phyloP scores from a whole-genome alignment of 2,888 invertebrate species.

The Pristionchus exspectatus region DNA sequence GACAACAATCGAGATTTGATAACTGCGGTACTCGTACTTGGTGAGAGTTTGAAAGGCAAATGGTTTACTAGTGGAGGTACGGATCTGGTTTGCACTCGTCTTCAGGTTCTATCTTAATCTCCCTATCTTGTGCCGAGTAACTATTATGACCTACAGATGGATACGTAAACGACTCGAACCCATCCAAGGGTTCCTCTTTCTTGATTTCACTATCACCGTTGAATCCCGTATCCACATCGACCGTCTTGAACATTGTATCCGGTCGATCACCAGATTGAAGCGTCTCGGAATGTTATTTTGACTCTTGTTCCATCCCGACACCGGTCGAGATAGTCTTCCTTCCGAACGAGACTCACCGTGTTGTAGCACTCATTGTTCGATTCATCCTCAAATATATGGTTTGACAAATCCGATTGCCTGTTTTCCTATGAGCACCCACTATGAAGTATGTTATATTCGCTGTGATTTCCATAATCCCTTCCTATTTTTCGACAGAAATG shows the following conservation, averaged over 20 bases:
- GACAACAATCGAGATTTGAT: background rate
- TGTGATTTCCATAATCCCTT: background rate
- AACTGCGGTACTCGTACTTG: background rate
- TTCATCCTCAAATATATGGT: background rate
- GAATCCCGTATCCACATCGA: background rate
- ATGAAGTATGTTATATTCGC: background rate
- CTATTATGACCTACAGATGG: background rate
- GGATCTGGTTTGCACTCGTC: background rate
- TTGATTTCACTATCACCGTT: background rate
- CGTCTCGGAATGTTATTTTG: background rate
- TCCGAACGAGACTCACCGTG: background rate
- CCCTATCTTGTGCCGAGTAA: background rate
- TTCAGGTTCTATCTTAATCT: background rate
- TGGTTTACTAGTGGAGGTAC: background rate
- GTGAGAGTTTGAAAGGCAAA: background rate
- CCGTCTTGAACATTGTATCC: background rate
- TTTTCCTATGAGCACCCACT: background rate
- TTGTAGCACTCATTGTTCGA: background rate
- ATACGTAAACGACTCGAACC: background rate
- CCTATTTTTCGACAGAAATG: background rate
- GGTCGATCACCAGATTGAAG: background rate
- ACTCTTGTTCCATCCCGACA: conserved; percentile 20
- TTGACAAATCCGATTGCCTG: background rate
- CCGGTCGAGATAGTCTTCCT: conserved; percentile 25
- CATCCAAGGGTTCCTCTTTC: background rate